Evolutionary conservation across 2,113 vertebrate genomes (phyloP), one percentile per base, ranked within the genome.

Genomic region (Plotosus lineatus): DNA sequence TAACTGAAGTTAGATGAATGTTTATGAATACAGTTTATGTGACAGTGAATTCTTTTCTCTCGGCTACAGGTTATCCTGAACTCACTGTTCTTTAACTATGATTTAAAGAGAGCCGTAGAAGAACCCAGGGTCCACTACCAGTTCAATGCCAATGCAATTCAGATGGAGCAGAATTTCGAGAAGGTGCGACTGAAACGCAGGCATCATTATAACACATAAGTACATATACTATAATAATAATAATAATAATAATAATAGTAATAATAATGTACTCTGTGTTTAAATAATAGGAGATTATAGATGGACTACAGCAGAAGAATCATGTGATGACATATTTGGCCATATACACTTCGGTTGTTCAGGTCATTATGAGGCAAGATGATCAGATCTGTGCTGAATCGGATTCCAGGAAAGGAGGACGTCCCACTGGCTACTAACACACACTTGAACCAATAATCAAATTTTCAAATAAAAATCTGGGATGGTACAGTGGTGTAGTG

Each of bases 131-230:
- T n/a, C n/a, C n/a, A n/a, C n/a, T n/a, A n/a, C n/a, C n/a, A n/a
- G n/a, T n/a, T n/a, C n/a, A n/a, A n/a, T n/a, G n/a, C n/a, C 23
- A 44, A 2, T 0, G 90, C n/a, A n/a, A n/a, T n/a, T n/a, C n/a
- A 92, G 0, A 90, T 97, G 55, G 98, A 98, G 89, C 82, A 75
- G 66, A 75, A 89, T 80, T 86, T 97, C 51, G 91, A 93, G 79
- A 86, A 92, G 91, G 93, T 94, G 74, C 0, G 87, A 78, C 66
- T 19, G 11, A 5, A 10, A 51, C 4, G 14, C 1, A 8, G 26
- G n/a, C 23, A 42, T 28, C 36, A 11, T 28, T 40, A 58, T 7
- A 56, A 26, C 65, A 68, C 42, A 26, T 23, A 44, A 23, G 8
- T n/a, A 21, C 31, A 23, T 28, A n/a, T n/a, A n/a, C n/a, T n/a